These are phyloP conservation scores for Dendrocincla fuliginosa DNA, from an alignment of 2,797 vertebrate genomes.

Conservation along the genomic window DNA sequence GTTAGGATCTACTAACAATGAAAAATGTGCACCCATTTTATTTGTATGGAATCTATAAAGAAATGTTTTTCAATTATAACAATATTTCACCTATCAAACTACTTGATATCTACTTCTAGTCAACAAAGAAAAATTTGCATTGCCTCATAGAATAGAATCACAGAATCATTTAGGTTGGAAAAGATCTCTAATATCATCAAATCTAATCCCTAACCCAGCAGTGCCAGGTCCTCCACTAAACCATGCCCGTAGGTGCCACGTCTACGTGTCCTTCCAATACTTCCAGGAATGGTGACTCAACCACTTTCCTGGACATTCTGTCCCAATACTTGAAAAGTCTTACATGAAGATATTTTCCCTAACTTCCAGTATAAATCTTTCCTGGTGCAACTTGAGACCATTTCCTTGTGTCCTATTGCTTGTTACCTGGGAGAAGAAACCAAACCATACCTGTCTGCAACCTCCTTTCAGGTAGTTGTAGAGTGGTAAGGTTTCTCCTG, in stretches of 20 bases:
- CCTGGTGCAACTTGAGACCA: background rate
- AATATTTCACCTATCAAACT: background rate
- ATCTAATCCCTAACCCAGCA: background rate
- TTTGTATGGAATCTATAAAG: background rate
- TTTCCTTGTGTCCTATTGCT: background rate
- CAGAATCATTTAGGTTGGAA: background rate
- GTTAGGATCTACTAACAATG: background rate
- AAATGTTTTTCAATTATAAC: background rate
- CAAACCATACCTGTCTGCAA: background rate
- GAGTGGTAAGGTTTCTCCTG: background rate
- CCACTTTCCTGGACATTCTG: background rate
- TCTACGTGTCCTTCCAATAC: background rate
- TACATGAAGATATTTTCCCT: background rate
- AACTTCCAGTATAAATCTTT: background rate
- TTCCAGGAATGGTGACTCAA: background rate
- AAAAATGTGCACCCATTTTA: background rate
- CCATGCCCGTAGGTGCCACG: background rate
- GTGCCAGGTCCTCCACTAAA: background rate
- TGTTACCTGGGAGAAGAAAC: background rate
- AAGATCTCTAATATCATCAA: background rate
- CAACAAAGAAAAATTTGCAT: background rate
- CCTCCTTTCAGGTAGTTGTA: background rate
- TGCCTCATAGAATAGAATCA: background rate
- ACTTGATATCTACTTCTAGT: background rate
- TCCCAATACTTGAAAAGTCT: background rate